phyloP scores from a whole-genome alignment of 2,888 invertebrate species.

The Trypoxylon attenuatum region DNA sequence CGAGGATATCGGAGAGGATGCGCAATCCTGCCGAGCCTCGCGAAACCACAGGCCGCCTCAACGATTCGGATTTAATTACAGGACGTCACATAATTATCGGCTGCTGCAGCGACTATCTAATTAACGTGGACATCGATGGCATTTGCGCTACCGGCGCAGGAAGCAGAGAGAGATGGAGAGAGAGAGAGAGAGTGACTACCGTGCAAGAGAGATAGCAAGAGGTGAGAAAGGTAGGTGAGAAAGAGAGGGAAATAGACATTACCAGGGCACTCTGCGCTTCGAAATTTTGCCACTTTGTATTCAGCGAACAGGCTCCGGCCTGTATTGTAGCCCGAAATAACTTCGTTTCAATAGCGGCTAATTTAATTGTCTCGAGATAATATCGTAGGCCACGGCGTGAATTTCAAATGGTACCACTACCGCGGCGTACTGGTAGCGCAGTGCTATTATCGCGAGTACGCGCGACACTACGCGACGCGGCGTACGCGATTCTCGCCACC shows the following conservation, averaged over 20 bases:
- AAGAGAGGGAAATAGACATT: background rate
- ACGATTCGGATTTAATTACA: slow-evolving; percentile 50
- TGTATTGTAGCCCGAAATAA: slow-evolving; percentile 62
- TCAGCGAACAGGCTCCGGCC: slow-evolving; percentile 36
- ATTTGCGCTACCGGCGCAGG: too few relatives aligned
- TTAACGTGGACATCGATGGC: slow-evolving; percentile 50
- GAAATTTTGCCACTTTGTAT: slow-evolving; percentile 60
- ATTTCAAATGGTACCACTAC: slow-evolving; percentile 12
- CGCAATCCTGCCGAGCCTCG: background rate
- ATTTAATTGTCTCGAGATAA: slow-evolving; percentile 67
- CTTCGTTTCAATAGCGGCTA: slow-evolving; percentile 65
- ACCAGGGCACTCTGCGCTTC: background rate
- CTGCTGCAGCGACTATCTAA: slow-evolving; percentile 50
- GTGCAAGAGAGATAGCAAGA: too few relatives aligned
- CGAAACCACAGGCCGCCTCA: slow-evolving; percentile 28
- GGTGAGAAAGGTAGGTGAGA: too few relatives aligned
- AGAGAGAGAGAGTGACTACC: too few relatives aligned
- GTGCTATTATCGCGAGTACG: background rate
- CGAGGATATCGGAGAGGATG: background rate
- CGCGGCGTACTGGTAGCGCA: background rate
- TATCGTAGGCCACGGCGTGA: slow-evolving; percentile 42
- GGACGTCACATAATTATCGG: slow-evolving; percentile 54
- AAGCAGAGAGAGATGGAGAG: too few relatives aligned
- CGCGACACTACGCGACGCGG: too few relatives aligned
- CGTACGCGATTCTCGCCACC: background rate